These are phyloP conservation scores for Hippocampus zosterae DNA, from an alignment of 2,113 vertebrate genomes.

Conservation along the genomic window DNA sequence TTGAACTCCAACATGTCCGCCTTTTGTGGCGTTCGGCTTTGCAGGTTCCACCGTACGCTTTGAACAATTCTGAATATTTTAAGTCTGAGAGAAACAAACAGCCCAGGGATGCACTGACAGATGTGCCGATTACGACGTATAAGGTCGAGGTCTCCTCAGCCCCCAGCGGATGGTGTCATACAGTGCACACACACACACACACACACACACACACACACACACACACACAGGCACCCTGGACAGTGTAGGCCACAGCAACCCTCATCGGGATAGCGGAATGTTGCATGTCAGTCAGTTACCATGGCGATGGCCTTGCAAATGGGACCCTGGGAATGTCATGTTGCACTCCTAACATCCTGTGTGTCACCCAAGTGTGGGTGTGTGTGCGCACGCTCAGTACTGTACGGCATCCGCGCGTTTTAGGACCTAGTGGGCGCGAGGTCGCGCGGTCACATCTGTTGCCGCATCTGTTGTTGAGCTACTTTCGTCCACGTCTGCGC, in stretches of 20 bases:
- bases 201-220: slow-evolving; percentile 5
- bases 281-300: slow-evolving; percentile 58
- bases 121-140: slow-evolving; percentile 38
- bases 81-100: slow-evolving; percentile 14
- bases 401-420: slow-evolving; percentile 35
- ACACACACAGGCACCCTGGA: slow-evolving; percentile 34
- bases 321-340: slow-evolving; percentile 65
- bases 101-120: slow-evolving; percentile 36
- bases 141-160: slow-evolving; percentile 35
- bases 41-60: neutral
- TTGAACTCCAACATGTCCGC: neutral
- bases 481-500: slow-evolving; percentile 28
- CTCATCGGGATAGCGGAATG: slow-evolving; percentile 63
- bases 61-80: neutral
- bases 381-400: slow-evolving; percentile 19
- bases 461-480: slow-evolving; percentile 36
- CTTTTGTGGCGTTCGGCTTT: neutral
- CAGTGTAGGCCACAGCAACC: slow-evolving; percentile 43
- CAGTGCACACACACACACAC: slow-evolving; percentile 10
- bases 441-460: slow-evolving; percentile 43
- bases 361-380: slow-evolving; percentile 46
- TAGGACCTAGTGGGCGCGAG: slow-evolving; percentile 43
- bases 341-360: slow-evolving; percentile 69
- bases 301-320: slow-evolving; percentile 59
- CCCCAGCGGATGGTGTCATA: slow-evolving; percentile 24